Percentiles rank a stretch among this genome's conserved stretches.
phyloP scores from a whole-genome alignment of 2,113 vertebrate genomes.

The Cygnus atratus region DNA sequence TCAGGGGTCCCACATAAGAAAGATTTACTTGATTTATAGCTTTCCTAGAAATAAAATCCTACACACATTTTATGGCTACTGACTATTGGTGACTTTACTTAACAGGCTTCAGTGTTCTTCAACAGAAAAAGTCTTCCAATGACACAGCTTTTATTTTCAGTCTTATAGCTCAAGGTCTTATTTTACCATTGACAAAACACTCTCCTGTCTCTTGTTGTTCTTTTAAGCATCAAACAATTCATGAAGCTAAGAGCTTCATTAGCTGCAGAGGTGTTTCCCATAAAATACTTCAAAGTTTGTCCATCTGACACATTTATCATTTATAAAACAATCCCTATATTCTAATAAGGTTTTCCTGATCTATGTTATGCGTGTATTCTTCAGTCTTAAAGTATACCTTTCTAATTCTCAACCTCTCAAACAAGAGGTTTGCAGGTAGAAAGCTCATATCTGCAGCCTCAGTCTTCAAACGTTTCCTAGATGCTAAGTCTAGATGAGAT shows the following conservation, averaged over 20 bases:
- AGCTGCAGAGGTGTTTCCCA: not conserved
- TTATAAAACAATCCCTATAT: not conserved
- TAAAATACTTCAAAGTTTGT: not conserved
- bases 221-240: not conserved
- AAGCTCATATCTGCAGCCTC: not conserved
- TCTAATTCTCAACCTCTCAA: not conserved
- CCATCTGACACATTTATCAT: not conserved
- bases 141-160: not conserved
- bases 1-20: conserved; percentile 48
- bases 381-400: not conserved
- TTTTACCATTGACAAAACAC: not conserved
- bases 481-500: not conserved
- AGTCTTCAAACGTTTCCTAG: not conserved
- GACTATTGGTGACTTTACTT: not conserved
- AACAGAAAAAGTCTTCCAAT: not conserved
- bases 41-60: not conserved
- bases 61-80: not conserved
- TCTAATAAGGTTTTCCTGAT: not conserved
- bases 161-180: not conserved
- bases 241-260: not conserved
- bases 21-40: not conserved
- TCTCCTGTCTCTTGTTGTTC: not conserved
- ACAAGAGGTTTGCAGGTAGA: not conserved
- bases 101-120: not conserved
- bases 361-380: not conserved